A percentile compares a stretch with the other conserved stretches of the same genome.
Evolutionary conservation across 2,888 invertebrate genomes (phyloP).

Genomic region (Phengaris arion): DNA sequence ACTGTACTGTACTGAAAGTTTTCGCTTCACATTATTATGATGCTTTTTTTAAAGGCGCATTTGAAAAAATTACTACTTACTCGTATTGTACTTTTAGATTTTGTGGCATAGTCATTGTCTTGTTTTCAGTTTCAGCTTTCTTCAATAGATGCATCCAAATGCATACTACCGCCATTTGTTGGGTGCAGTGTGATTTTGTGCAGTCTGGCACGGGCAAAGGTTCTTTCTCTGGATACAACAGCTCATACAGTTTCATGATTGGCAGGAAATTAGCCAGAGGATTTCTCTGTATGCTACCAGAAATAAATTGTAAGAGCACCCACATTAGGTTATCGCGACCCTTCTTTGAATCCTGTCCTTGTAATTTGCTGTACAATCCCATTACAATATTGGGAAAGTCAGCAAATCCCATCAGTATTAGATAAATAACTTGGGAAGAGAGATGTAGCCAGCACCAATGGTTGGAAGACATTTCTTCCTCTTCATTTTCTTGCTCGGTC

Average conservation of each 20-base stretch:
- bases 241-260: conserved; percentile 93
- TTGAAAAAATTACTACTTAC: conserved; percentile 65
- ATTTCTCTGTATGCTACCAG: conserved; percentile 96
- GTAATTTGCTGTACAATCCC: conserved; percentile 90
- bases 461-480: conserved; percentile 81
- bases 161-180: conserved; percentile 96
- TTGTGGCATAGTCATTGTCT: conserved; percentile 89
- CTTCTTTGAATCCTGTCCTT: conserved; percentile 89
- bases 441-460: conserved; percentile 96
- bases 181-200: conserved; percentile 90
- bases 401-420: conserved; percentile 95
- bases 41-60: no score
- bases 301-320: conserved; percentile 97
- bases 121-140: conserved; percentile 93
- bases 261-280: conserved; percentile 93
- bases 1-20: no score
- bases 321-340: conserved; percentile 99
- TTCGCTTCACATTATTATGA: no score
- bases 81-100: conserved; percentile 91
- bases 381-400: conserved; percentile 95
- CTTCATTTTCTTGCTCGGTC: conserved; percentile 85
- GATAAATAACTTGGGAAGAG: conserved; percentile 95
- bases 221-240: conserved; percentile 95
- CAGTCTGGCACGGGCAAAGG: conserved; percentile 94
- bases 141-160: conserved; percentile 98